Conservation (phyloP, 2,888 invertebrate species). For the Limnephilus marmoratus region DNA sequence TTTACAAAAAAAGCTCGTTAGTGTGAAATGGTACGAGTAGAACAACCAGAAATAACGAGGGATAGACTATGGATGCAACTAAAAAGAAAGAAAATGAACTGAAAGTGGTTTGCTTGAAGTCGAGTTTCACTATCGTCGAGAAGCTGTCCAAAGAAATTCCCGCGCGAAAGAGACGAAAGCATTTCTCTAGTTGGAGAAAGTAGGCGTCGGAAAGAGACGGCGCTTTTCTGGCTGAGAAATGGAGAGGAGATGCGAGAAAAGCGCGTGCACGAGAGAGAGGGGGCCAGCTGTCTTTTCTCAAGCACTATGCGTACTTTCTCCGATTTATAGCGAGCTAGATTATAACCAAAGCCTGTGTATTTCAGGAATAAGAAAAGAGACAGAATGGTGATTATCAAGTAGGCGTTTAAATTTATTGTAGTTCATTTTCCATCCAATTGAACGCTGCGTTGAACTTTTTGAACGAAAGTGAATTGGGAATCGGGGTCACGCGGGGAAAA, state of each 20-base stretch:
- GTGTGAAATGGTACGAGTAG: not conserved
- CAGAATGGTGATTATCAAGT: not conserved
- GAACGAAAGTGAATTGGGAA: constrained; percentile 63
- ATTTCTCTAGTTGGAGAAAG: constrained; percentile 57
- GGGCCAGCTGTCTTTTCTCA: constrained; percentile 34
- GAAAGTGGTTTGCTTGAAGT: constrained; percentile 60
- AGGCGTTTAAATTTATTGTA: constrained; percentile 2
- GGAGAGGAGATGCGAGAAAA: constrained; percentile 41
- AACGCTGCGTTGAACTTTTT: constrained; percentile 49
- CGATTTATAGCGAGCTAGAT: constrained; percentile 40
- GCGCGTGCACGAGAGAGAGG: constrained; percentile 44
- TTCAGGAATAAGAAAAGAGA: constrained; percentile 43
- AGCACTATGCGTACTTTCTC: constrained; percentile 53
- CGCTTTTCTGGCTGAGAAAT: constrained; percentile 45
- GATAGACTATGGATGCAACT: not conserved
- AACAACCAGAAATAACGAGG: not conserved
- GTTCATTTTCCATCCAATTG: constrained; percentile 54
- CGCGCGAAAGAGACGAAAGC: constrained; percentile 57
- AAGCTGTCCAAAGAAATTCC: constrained; percentile 50
- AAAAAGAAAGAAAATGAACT: constrained; percentile 56
- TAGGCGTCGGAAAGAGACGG: constrained; percentile 56
- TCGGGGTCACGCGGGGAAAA: constrained; percentile 58
- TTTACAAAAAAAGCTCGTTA: not conserved
- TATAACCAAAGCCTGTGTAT: not conserved
- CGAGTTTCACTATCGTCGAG: constrained; percentile 63